Evolutionary conservation across 2,113 vertebrate species (phyloP), one percentile per base, ranked within the genome.

Genomic region (Rhodinocichla rosea): DNA sequence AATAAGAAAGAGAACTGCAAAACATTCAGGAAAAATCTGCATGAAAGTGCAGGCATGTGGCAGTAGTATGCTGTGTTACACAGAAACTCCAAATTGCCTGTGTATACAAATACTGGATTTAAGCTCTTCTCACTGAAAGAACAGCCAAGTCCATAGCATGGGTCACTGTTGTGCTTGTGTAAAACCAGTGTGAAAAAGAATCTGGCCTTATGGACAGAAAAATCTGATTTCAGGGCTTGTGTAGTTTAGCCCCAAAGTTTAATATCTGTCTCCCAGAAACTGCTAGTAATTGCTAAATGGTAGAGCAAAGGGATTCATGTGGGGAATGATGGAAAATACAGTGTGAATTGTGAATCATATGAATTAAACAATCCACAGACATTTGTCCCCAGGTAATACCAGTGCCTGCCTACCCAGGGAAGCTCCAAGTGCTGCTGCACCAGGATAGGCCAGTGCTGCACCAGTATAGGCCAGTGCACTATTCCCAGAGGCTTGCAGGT

Each of bases 1-100:
- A 87, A 82, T 83, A 89, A 70, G 74, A 79, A 84, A 85, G 64
- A 79, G 42, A 42, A 57, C 91, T 92, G 82, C 59, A 83, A 59
- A 95, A 80, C 67, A 47, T 71, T 64, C 78, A 32, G 70, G 19
- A 87, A 67, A 95, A 92, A 57, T 71, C 40, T 57, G 83, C 78
- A n/a, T 73, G 71, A 82, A 88, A 52, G 79, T 18, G 1, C 14
- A 71, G 91, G 27, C 89, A 20, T 85, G 93, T 91, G 81, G 69
- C 84, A 69, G 77, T 3, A 45, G 37, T 19, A 3, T 42, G 63
- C 37, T 56, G 60, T 28, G 75, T 39, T 71, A 60, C 52, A 32
- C 1, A 33, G 49, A 69, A 67, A 79, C 56, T 32, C 42, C 44
- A 14, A 60, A 27, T 10, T 55, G 60, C 73, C 69, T 49, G 6